These are phyloP conservation scores for Epicampocera succincta DNA, from an alignment of 2,888 invertebrate species.

Conservation along the genomic window DNA sequence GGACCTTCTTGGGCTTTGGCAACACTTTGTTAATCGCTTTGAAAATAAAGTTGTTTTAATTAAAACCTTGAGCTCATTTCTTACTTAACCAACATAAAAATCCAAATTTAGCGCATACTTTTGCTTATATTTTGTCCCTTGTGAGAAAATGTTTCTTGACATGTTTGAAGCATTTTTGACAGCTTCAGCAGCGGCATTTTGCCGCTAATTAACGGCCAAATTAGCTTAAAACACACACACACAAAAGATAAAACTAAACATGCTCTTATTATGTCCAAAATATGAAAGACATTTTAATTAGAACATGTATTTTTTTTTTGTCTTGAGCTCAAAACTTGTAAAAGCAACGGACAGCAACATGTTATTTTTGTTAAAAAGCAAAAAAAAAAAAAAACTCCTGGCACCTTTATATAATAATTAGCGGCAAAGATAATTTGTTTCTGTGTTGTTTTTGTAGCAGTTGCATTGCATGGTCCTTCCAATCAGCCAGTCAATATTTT, in stretches of 20 bases:
- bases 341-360: slow-evolving; percentile 14
- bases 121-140: slow-evolving; percentile 6
- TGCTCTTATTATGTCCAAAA: slow-evolving; percentile 62
- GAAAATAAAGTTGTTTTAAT: neutral
- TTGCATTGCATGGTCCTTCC: no score
- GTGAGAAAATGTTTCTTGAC: slow-evolving; percentile 6
- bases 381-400: neutral
- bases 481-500: no score
- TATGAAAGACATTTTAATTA: slow-evolving; percentile 64
- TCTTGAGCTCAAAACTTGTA: neutral
- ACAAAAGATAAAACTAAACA: slow-evolving; percentile 20
- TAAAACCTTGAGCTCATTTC: slow-evolving; percentile 30
- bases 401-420: slow-evolving; percentile 40
- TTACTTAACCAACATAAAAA: neutral
- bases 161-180: slow-evolving; percentile 39
- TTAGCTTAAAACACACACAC: slow-evolving; percentile 10
- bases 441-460: no score
- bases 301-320: slow-evolving; percentile 25
- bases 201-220: slow-evolving; percentile 52
- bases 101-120: neutral
- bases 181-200: slow-evolving; percentile 7
- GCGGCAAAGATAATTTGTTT: neutral
- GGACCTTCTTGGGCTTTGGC: neutral
- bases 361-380: slow-evolving; percentile 8
- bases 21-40: slow-evolving; percentile 16